phyloP scores from a whole-genome alignment of 1,140 invertebrate species.

The Drosophila melanica region DNA sequence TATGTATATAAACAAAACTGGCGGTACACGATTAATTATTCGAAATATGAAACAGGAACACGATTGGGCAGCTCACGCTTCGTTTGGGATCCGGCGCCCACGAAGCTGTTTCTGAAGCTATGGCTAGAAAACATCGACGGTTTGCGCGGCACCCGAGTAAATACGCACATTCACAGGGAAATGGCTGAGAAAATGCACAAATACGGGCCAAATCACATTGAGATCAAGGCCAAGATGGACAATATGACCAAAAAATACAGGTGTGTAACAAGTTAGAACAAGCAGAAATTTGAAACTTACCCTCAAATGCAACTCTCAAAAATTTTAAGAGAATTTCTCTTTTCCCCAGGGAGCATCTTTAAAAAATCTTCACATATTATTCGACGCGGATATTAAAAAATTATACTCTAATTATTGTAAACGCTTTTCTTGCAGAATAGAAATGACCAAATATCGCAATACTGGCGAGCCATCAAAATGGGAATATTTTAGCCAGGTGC shows the following conservation, averaged over 20 bases:
- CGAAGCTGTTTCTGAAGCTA: constrained; percentile 30
- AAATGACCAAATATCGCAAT: constrained; percentile 6
- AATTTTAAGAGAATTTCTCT: too few species aligned
- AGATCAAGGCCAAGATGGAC: constrained; percentile 54
- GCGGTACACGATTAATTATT: neutral
- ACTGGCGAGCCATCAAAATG: constrained; percentile 21
- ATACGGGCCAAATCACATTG: constrained; percentile 22
- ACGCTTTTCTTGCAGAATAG: constrained; percentile 11
- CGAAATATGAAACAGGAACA: neutral
- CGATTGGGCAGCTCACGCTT: constrained; percentile 3
- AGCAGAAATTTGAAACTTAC: too few species aligned
- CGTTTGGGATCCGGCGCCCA: constrained; percentile 24
- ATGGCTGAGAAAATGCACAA: constrained; percentile 36
- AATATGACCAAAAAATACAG: constrained; percentile 40
- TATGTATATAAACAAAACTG: neutral
- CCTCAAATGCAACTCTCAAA: too few species aligned
- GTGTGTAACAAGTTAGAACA: constrained; percentile 17
- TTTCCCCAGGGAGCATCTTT: too few species aligned
- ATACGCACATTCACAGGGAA: constrained; percentile 27
- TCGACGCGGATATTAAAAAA: too few species aligned
- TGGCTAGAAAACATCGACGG: constrained; percentile 34
- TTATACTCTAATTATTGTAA: too few species aligned
- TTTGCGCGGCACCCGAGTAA: neutral
- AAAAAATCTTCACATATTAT: too few species aligned
- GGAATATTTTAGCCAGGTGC: constrained; percentile 29